Evolutionary conservation across 2,113 vertebrate genomes (phyloP).

Genomic region (Mastomys coucha): DNA sequence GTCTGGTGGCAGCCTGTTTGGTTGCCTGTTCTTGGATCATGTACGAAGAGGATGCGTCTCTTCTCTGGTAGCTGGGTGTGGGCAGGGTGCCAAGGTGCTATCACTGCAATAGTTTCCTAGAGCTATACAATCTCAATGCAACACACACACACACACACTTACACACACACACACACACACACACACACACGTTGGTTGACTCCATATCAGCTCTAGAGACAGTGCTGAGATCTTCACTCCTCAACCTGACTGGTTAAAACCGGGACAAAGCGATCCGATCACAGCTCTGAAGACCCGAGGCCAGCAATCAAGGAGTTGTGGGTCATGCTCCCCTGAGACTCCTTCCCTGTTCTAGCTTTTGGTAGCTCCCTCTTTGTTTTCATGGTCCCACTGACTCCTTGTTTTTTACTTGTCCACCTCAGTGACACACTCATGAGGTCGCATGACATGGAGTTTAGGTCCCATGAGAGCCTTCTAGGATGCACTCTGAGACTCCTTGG

Average conservation of each 20-base stretch:
- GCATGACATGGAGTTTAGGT: not conserved
- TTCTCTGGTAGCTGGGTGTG: not conserved
- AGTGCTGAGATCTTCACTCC: not conserved
- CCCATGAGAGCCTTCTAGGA: not conserved
- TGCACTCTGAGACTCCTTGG: not conserved
- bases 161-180: not conserved
- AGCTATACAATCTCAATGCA: not conserved
- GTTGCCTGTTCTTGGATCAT: not conserved
- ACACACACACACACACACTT: not conserved
- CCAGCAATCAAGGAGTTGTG: not conserved
- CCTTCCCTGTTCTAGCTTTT: not conserved
- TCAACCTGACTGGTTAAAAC: not conserved
- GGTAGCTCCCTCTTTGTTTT: not conserved
- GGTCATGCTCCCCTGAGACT: not conserved
- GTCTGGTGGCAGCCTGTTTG: not conserved
- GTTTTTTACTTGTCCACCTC: not conserved
- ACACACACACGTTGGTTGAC: not conserved
- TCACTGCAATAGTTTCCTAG: not conserved
- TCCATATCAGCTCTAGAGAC: slow-evolving; percentile 2
- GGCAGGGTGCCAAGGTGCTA: not conserved
- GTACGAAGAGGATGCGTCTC: not conserved
- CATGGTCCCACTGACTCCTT: not conserved
- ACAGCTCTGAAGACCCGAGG: not conserved
- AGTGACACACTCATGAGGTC: not conserved
- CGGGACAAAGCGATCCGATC: not conserved